Percentiles rank a stretch among this genome's conserved stretches.
Conservation (phyloP, 2,797 vertebrate genomes). For the Fringilla coelebs region DNA sequence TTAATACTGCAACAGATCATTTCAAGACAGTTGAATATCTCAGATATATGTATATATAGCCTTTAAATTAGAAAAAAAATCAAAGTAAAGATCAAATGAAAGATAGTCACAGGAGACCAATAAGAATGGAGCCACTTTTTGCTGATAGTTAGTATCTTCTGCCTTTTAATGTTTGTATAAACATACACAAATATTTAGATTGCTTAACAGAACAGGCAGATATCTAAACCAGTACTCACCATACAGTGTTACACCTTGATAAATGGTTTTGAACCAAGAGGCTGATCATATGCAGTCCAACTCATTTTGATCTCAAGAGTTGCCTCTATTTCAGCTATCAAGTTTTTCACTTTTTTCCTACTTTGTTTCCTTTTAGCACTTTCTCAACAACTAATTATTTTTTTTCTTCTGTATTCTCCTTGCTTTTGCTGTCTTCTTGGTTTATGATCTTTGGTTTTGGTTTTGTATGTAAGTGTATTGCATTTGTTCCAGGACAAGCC, state of each 20-base stretch:
- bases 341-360: slow-evolving; percentile 36
- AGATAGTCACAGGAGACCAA: slow-evolving; percentile 14
- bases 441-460: slow-evolving; percentile 37
- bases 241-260: background rate
- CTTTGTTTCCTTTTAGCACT: slow-evolving; percentile 54
- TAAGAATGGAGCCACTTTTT: slow-evolving; percentile 23
- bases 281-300: background rate
- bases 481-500: slow-evolving; percentile 70
- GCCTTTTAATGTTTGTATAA: slow-evolving; percentile 14
- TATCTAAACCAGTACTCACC: slow-evolving; percentile 29
- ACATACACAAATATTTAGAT: background rate
- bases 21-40: slow-evolving; percentile 19
- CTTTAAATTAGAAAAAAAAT: background rate
- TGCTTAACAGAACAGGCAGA: slow-evolving; percentile 3
- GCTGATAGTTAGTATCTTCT: slow-evolving; percentile 13
- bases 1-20: slow-evolving; percentile 43
- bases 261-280: slow-evolving; percentile 11
- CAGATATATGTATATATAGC: background rate
- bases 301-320: slow-evolving; percentile 28
- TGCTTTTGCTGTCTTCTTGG: slow-evolving; percentile 58
- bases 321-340: slow-evolving; percentile 22
- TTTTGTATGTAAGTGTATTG: slow-evolving; percentile 59
- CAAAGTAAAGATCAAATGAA: background rate
- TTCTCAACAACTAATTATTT: slow-evolving; percentile 41
- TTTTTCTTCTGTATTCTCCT: slow-evolving; percentile 41